phyloP scores from a whole-genome alignment of 1,140 invertebrate species.

The Bemisia tabaci region DNA sequence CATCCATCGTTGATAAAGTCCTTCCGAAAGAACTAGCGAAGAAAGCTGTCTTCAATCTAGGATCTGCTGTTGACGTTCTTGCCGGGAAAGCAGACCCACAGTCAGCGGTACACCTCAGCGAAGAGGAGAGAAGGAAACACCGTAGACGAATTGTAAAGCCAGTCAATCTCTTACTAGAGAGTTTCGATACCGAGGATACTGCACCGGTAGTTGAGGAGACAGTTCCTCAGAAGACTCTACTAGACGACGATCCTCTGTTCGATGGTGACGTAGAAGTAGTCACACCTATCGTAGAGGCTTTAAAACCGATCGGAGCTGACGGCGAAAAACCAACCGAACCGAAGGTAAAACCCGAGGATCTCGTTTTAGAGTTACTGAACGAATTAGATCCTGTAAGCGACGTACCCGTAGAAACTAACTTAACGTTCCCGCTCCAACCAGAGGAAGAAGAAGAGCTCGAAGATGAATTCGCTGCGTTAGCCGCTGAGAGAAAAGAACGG shows the following conservation, averaged over 20 bases:
- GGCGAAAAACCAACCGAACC: constrained; percentile 5
- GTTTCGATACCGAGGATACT: constrained; percentile 38
- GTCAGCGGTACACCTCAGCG: not conserved
- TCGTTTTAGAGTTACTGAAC: constrained; percentile 27
- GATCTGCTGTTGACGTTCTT: constrained; percentile 68
- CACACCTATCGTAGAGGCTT: constrained; percentile 13
- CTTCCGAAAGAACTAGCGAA: constrained; percentile 33
- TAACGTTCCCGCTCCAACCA: constrained; percentile 18
- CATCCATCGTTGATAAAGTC: constrained; percentile 68
- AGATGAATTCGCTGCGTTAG: constrained; percentile 58
- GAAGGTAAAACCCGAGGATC: constrained; percentile 3
- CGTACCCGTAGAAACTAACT: not conserved
- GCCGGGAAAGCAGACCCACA: constrained; percentile 53
- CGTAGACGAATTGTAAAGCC: constrained; percentile 23
- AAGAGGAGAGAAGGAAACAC: not conserved
- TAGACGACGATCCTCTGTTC: constrained; percentile 46
- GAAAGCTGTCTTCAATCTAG: constrained; percentile 64
- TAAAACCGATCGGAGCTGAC: constrained; percentile 11
- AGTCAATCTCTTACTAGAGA: constrained; percentile 52
- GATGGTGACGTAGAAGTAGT: constrained; percentile 8
- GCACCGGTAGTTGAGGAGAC: constrained; percentile 25
- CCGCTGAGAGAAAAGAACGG: constrained; percentile 46
- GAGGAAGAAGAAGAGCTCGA: constrained; percentile 37
- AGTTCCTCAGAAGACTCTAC: constrained; percentile 41
- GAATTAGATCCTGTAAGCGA: constrained; percentile 23